Base-by-base conservation (phyloP, 2,888 invertebrate species). In the Coremacera marginata region DNA sequence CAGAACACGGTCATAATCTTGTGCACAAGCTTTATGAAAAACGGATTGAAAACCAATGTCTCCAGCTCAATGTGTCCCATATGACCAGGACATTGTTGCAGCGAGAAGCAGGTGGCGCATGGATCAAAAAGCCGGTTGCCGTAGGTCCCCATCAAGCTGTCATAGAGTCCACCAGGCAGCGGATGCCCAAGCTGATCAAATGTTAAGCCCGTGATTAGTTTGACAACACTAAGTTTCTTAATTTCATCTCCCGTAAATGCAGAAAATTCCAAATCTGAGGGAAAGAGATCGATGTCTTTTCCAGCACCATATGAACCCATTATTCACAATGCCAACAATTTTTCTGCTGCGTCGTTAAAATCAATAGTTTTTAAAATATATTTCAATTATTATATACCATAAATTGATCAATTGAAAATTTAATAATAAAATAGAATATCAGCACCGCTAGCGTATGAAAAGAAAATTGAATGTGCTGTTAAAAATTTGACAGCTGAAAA, bases 41-140 rank as follows among this genome's bases (percentile, higher is more conserved):
- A 86, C 0, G 99, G 98, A 91, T 99, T 98, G 77, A 96, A 94
- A 0, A 97, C 95, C 0, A 96, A 93, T 14, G 98, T 90, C 0
- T 96, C 96, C 1, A 99, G 90, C 81, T 95, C 95, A 80, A 99
- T 97, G 86, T 98, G 96, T 0, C 99, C 99, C 89, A 97, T 94
- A 89, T 99, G 99, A 0, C 99, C 99, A 0, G 95, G 93, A 86
- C 98, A 98, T 80, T 92, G 90, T 8, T 91, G 86, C 63, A 92
- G 87, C 22, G 91, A 91, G 11, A 92, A 91, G 86, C 98, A 99
- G 8, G 97, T 98, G 4, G 90, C 90, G 88, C 98, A 99, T 0
- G 93, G 91, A 79, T 95, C 95, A 79, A 84, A 78, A 51, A 84
- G 82, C 3, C 83, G 85, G 0, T 87, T 89, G 0, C 89, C 89